phyloP scores from a whole-genome alignment of 2,888 invertebrate genomes.

The Agrotis exclamationis region DNA sequence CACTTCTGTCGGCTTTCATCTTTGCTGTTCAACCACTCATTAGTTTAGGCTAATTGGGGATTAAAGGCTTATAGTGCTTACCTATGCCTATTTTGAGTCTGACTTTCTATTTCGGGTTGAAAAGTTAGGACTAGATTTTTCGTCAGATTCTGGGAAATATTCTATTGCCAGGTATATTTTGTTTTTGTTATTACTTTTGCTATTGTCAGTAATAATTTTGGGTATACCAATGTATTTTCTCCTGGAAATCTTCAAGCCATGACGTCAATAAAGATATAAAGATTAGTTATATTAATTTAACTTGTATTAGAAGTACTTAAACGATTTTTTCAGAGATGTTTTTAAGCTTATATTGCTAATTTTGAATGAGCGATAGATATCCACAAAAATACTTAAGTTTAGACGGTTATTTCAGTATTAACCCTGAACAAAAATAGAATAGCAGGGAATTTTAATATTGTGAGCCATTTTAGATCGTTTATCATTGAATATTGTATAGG shows the following conservation, averaged over 20 bases:
- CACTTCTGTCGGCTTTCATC: background rate
- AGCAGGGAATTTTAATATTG: constrained; percentile 48
- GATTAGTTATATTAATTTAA: too few species aligned
- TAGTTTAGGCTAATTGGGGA: background rate
- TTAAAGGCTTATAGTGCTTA: background rate
- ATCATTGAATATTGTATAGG: constrained; percentile 51
- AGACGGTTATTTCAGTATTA: background rate
- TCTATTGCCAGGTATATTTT: too few species aligned
- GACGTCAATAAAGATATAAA: background rate
- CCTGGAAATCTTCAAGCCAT: background rate
- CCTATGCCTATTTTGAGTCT: background rate
- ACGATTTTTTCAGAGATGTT: too few species aligned
- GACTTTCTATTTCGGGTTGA: background rate
- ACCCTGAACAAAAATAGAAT: background rate
- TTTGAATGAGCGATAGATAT: too few species aligned
- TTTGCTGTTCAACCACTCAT: background rate
- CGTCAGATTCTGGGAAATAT: background rate
- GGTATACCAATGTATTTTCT: background rate
- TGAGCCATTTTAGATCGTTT: constrained; percentile 47
- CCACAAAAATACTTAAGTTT: too few species aligned
- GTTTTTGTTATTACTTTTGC: background rate
- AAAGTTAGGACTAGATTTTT: too few species aligned
- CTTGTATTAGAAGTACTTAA: too few species aligned
- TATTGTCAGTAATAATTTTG: background rate
- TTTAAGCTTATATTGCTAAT: too few species aligned